Conservation (phyloP, 2,888 invertebrate genomes). For the Camptogramma bilineatum region DNA sequence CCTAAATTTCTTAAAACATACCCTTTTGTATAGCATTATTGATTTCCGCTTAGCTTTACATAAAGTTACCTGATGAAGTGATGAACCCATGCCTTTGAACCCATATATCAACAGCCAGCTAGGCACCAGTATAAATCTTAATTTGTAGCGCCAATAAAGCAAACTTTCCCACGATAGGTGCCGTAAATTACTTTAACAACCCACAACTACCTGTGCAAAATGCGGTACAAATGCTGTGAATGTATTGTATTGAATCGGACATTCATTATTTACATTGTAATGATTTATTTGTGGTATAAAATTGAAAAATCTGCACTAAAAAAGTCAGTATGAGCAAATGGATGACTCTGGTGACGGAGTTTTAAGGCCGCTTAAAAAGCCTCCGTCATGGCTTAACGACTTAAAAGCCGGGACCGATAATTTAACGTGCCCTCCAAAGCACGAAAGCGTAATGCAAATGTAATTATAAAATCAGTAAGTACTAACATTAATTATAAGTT, state of each 20-base stretch:
- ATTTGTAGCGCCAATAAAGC: constrained; percentile 39
- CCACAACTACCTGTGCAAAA: constrained; percentile 35
- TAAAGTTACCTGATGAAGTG: constrained; percentile 11
- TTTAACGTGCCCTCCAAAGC: no score
- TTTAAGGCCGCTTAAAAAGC: no score
- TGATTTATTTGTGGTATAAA: neutral
- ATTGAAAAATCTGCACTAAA: neutral
- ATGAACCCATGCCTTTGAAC: constrained; percentile 16
- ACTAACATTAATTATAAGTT: no score
- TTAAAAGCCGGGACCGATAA: no score
- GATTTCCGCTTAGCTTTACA: neutral
- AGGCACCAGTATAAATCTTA: constrained; percentile 23
- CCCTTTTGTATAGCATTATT: neutral
- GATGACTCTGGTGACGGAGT: no score
- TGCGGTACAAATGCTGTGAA: neutral
- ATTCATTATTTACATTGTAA: neutral
- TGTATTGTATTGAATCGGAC: constrained; percentile 1
- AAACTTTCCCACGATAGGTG: constrained; percentile 37
- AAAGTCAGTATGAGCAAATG: no score
- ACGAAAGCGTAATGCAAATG: no score
- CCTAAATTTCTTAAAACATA: no score
- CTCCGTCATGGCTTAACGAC: no score
- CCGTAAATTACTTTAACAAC: constrained; percentile 40
- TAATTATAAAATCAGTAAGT: no score
- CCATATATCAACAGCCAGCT: constrained; percentile 19